These are phyloP conservation scores for Tursiops truncatus DNA, from an alignment of 2,113 vertebrate species.

Conservation along the genomic window DNA sequence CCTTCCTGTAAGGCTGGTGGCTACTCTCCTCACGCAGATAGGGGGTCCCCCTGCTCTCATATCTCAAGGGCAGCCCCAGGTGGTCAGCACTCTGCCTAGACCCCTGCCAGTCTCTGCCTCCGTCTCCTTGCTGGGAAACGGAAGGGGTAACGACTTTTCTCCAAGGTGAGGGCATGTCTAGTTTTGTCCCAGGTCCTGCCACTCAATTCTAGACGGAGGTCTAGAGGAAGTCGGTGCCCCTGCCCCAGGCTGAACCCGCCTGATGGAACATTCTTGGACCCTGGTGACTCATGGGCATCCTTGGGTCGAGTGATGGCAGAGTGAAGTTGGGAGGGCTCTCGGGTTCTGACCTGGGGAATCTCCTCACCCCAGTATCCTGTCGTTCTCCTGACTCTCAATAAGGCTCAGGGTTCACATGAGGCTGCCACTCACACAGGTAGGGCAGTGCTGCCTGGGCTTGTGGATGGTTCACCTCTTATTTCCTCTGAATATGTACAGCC, in stretches of 20 bases:
- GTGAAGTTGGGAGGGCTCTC: background rate
- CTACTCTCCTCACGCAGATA: accelerated
- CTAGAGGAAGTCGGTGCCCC: background rate
- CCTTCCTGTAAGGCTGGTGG: background rate
- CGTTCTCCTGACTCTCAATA: background rate
- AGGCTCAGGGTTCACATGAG: background rate
- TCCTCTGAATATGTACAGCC: background rate
- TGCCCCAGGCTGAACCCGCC: accelerated
- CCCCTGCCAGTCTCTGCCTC: background rate
- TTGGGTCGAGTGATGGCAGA: background rate
- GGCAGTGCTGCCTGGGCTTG: background rate
- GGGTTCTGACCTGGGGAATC: background rate
- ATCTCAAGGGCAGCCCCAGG: background rate
- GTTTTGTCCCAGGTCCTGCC: background rate
- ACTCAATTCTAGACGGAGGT: accelerated
- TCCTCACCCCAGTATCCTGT: background rate
- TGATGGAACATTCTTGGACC: background rate
- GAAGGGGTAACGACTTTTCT: background rate
- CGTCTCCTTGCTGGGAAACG: background rate
- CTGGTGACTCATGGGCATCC: accelerated
- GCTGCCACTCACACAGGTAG: accelerated
- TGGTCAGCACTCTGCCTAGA: accelerated
- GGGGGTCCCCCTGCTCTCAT: too few relatives aligned
- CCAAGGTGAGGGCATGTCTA: too few relatives aligned
- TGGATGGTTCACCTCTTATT: background rate